Evolutionary conservation across 2,797 vertebrate species (phyloP).

Genomic region (Acrossocheilus wenchowensis): DNA sequence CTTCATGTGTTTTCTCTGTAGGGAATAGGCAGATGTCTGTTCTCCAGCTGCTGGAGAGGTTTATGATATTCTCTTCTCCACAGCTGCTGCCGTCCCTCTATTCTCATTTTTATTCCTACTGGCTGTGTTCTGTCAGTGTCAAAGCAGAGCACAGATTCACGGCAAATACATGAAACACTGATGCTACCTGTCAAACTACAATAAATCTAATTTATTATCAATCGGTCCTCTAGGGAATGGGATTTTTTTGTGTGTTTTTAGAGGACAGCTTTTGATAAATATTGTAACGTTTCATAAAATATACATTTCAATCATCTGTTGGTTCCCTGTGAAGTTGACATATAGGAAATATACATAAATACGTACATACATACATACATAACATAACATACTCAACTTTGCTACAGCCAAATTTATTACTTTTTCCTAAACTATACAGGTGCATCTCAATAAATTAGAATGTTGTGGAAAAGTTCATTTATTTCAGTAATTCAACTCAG

Average conservation of each 20-base stretch:
- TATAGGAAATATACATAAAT: background rate
- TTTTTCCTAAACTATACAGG: too few species aligned
- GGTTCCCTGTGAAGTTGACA: too few species aligned
- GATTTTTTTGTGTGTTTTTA: background rate
- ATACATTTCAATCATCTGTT: background rate
- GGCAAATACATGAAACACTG: background rate
- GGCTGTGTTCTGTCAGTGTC: constrained; percentile 23
- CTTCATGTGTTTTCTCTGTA: constrained; percentile 6
- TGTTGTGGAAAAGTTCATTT: too few species aligned
- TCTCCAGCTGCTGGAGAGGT: constrained; percentile 34
- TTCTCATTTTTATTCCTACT: constrained; percentile 28
- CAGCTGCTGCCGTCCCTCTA: background rate
- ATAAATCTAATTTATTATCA: background rate
- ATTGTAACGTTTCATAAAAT: background rate
- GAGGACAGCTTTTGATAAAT: background rate
- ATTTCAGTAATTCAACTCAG: too few species aligned
- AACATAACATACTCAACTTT: too few species aligned
- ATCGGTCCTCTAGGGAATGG: background rate
- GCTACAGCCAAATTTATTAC: too few species aligned
- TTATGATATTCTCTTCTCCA: constrained; percentile 7
- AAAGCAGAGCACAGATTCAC: constrained; percentile 3
- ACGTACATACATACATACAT: background rate
- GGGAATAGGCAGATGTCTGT: constrained; percentile 25
- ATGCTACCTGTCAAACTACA: background rate
- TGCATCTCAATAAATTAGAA: too few species aligned